Evolutionary conservation across 2,888 invertebrate genomes (phyloP).

Genomic region (Schizaphis graminum): DNA sequence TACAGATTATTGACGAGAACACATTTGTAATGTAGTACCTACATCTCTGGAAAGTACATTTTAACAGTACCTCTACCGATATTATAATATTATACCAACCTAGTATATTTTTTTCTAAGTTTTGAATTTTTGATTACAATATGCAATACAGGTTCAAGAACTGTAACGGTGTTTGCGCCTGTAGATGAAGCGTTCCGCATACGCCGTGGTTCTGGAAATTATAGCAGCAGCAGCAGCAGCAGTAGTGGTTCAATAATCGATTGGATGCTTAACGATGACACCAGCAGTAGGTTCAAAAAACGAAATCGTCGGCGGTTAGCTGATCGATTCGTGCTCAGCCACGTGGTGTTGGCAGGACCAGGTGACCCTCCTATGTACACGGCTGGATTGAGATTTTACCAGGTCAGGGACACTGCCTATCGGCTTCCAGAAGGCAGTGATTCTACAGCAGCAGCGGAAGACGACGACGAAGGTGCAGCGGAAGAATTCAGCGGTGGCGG

Average conservation of each 20-base stretch:
- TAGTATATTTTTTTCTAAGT: not conserved
- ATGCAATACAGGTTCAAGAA: conserved; percentile 78
- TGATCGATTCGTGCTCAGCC: conserved; percentile 81
- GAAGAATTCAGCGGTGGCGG: not conserved
- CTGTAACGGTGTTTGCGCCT: conserved; percentile 88
- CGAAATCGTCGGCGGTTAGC: conserved; percentile 71
- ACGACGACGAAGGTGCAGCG: conserved; percentile 73
- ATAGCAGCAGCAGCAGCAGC: conserved; percentile 67
- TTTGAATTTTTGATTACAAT: not conserved
- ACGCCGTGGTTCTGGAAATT: conserved; percentile 76
- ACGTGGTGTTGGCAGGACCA: conserved; percentile 78
- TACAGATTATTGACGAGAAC: not conserved
- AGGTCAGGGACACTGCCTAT: conserved; percentile 79
- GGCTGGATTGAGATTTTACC: conserved; percentile 89
- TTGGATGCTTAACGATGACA: conserved; percentile 74
- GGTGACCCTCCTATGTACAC: conserved; percentile 78
- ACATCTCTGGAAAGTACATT: not conserved
- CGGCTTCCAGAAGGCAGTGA: not conserved
- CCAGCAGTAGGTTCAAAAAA: not conserved
- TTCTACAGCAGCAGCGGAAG: conserved; percentile 76
- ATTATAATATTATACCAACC: not conserved
- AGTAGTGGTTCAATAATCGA: conserved; percentile 29
- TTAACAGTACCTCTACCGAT: not conserved
- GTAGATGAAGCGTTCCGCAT: conserved; percentile 84
- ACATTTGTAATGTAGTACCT: not conserved